phyloP scores from a whole-genome alignment of 2,797 vertebrate genomes.

The Sebastes aleutianus region DNA sequence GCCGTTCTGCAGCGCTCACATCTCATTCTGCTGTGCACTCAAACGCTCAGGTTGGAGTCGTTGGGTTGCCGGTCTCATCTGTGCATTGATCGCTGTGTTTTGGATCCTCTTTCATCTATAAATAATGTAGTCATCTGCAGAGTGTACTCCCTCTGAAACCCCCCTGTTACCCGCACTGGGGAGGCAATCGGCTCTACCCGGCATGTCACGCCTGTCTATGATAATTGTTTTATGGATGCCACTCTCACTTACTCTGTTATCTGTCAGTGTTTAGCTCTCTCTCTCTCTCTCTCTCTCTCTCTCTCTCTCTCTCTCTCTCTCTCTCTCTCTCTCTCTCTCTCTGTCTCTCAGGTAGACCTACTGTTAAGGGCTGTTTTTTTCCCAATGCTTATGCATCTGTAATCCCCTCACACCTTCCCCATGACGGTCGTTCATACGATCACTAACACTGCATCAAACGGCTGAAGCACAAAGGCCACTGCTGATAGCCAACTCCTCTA shows the following conservation, averaged over 20 bases:
- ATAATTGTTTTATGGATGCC: slow-evolving; percentile 73
- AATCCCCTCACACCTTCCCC: slow-evolving; percentile 7
- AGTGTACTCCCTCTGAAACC: slow-evolving; percentile 50
- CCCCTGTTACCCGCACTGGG: slow-evolving; percentile 27
- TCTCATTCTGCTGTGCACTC: slow-evolving; percentile 43
- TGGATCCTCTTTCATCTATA: slow-evolving; percentile 78
- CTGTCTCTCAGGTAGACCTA: slow-evolving; percentile 15
- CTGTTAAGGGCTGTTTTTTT: slow-evolving; percentile 6
- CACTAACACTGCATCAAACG: slow-evolving; percentile 40
- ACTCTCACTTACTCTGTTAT: slow-evolving; percentile 16
- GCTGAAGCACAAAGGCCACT: slow-evolving; percentile 13
- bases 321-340: not conserved
- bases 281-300: not conserved
- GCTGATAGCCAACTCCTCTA: slow-evolving; percentile 20
- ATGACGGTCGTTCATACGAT: slow-evolving; percentile 33
- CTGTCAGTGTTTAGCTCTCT: not conserved
- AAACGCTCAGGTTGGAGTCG: slow-evolving; percentile 45
- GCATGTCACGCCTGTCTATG: slow-evolving; percentile 61
- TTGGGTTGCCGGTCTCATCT: slow-evolving; percentile 63
- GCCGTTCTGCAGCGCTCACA: slow-evolving; percentile 27
- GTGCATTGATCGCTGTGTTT: slow-evolving; percentile 70
- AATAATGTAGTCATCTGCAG: slow-evolving; percentile 75
- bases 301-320: not conserved
- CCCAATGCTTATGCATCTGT: not conserved
- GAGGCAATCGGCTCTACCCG: slow-evolving; percentile 62